Evolutionary conservation across 2,113 vertebrate species (phyloP), one percentile per base, ranked within the genome.

Genomic region (Sylvia atricapilla): DNA sequence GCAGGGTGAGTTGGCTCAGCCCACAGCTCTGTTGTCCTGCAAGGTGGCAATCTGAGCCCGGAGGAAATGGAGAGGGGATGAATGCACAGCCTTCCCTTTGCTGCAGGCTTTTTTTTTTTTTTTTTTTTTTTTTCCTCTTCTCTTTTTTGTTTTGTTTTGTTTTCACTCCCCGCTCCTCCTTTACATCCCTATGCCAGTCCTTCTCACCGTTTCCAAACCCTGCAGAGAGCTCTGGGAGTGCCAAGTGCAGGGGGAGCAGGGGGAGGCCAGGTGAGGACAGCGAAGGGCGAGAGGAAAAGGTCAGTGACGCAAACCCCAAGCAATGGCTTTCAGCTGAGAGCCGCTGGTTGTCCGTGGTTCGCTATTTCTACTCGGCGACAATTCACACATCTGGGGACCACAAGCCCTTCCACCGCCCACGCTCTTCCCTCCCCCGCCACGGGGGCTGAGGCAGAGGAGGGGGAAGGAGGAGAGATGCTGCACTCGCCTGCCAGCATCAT

Each of bases 381-480:
- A 37, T 91, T 97, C 95, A 80, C 96, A 97, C 95, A 91, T 95
- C 95, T 96, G 95, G 69, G 86, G 93, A 94, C 95, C 96, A 96
- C 97, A 97, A 11, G 68, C 90, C 92, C 95, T 96, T 96, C 95
- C 84, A 97, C 93, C 58, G 1, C 96, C 94, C 81, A 95, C 79
- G 6, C 77, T 90, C 33, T 49, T 90, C 91, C 90, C 79, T 88
- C 81, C 87, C 63, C 81, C 74, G 33, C 70, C 53, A 58, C 2
- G 4, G 89, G 84, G 81, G 63, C 63, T 83, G 74, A 82, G 80
- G 68, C 50, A 92, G 69, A 56, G 80, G 84, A 89, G 59, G 84
- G 76, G 46, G n/a, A 49, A 83, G 81, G 55, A 90, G 60, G 35
- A n/a, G 28, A 87, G 63, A 18, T 33, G 15, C 73, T 62, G 76